Base-by-base conservation (phyloP, 2,797 vertebrate genomes). In the Cetoscarus ocellatus region DNA sequence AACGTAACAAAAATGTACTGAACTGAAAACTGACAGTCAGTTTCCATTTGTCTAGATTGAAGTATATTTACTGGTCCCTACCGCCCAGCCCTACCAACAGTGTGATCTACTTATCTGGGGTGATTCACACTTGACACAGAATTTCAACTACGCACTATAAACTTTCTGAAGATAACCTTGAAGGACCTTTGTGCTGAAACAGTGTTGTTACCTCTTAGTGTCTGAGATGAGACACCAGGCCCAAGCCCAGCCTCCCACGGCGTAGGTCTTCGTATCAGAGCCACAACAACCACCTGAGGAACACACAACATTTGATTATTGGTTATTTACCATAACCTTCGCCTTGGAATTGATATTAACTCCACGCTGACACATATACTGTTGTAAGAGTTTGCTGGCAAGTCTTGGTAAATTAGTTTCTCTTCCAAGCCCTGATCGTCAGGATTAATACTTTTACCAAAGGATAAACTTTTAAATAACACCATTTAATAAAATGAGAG, bases 211-310 rank as follows among this genome's bases (percentile, higher is more conserved):
- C 97, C 96, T 97, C 82, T 99, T 93, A 19, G 94, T 95, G 84
- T 98, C 95, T 0, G 97, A 95, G 69, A 98, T 88, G 80, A 95
- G 94, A 93, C 97, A 98, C 97, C 97, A 98, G 0, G 96, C 96
- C 97, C 97, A 99, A 56, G 96, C 93, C 96, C 97, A 99, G 89
- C 97, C 97, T 56, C 97, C 97, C 1, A 95, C 94, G 2, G 96
- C 92, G 10, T 98, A 98, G 19, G 94, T 94, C 83, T 98, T 98
- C 0, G 64, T 39, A 64, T 97, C 96, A 0, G 95, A 92, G 64
- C 95, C 95, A 61, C 94, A 97, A 58, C 97, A 99, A 53, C 93
- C 96, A 91, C 97, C 97, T 99, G 89, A 34, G 44, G 59, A 54
- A 18, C 52, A 58, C 1, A 12, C 17, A 45, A 7, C 15, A 13